These are phyloP conservation scores for Astreopora myriophthalma DNA, from an alignment of 64 coral and sea anemone species.

Conservation along the genomic window DNA sequence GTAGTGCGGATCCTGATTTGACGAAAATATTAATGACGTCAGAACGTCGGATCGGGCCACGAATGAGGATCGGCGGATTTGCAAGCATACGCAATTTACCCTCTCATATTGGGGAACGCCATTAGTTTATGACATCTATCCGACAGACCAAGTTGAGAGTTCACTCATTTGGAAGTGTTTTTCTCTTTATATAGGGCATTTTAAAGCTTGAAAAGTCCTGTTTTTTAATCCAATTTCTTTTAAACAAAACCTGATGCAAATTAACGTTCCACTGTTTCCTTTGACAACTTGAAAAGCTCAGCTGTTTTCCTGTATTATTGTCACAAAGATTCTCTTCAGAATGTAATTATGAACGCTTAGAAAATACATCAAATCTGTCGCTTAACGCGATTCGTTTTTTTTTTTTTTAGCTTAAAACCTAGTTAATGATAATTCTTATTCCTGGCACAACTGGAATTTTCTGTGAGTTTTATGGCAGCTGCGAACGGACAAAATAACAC, in stretches of 20 bases:
- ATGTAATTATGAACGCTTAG: neutral
- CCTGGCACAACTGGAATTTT: neutral
- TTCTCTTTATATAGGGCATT: neutral
- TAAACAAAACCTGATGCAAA: neutral
- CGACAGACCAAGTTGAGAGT: neutral
- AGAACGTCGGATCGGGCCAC: no score
- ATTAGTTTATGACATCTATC: no score
- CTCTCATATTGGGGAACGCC: no score
- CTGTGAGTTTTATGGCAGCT: constrained; percentile 31
- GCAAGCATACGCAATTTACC: no score
- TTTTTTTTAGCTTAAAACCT: neutral
- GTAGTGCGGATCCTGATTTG: no score
- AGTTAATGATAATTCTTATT: neutral
- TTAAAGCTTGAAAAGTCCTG: neutral
- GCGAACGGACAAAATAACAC: neutral
- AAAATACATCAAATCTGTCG: neutral
- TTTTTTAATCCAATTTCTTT: neutral
- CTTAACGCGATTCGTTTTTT: neutral
- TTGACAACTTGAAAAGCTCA: neutral
- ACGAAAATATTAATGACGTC: no score
- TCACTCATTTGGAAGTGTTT: neutral
- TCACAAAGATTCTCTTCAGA: neutral
- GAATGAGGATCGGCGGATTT: no score
- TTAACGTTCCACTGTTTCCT: neutral
- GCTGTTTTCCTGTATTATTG: neutral